A percentile compares a stretch with the other conserved stretches of the same genome.
Conservation (phyloP, 2,888 invertebrate species). For the Eristalis pertinax region DNA sequence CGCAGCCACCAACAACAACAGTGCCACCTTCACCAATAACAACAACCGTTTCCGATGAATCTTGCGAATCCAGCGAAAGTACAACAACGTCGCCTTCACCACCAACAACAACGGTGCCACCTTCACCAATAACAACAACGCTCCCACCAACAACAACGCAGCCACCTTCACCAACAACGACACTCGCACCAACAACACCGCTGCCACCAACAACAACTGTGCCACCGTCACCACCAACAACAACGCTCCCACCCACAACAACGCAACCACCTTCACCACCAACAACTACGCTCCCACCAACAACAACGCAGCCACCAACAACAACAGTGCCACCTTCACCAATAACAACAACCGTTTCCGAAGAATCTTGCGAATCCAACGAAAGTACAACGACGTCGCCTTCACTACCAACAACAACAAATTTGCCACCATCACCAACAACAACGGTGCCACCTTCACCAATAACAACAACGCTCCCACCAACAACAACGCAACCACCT, state of each 20-base stretch:
- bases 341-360: neutral
- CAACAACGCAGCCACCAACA: neutral
- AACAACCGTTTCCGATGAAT: neutral
- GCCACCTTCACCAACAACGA: neutral
- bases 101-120: neutral
- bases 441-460: neutral
- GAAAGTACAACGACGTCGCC: neutral
- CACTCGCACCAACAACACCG: neutral
- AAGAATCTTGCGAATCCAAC: too few species aligned
- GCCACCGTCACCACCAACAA: neutral
- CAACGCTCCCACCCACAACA: neutral
- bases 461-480: neutral
- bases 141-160: neutral
- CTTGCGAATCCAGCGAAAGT: too few species aligned
- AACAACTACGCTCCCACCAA: neutral
- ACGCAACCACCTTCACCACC: neutral
- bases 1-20: slow-evolving; percentile 1
- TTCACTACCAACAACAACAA: neutral
- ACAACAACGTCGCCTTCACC: too few species aligned
- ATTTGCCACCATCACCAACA: neutral
- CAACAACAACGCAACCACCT: neutral
- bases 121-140: neutral
- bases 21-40: neutral
- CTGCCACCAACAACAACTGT: neutral
- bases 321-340: neutral